A percentile compares a stretch with the other conserved stretches of the same genome.
Conservation (phyloP, 2,888 invertebrate genomes). For the Nomada fabriciana region DNA sequence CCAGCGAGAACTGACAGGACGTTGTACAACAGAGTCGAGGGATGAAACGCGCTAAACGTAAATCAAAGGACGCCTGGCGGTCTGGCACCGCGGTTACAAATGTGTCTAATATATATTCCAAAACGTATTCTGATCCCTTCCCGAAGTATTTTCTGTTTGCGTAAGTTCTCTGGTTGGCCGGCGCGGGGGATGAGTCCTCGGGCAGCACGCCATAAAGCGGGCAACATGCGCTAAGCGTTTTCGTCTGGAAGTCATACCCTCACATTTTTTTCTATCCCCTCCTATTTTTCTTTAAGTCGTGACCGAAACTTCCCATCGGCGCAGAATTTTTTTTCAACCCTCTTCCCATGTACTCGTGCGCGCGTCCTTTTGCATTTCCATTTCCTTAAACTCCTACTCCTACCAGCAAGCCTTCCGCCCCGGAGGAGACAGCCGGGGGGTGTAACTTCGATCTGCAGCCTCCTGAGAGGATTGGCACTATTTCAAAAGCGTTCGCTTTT, state of each 20-base stretch:
- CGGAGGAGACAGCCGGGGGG: slow-evolving; percentile 29
- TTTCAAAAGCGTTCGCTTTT: slow-evolving; percentile 70
- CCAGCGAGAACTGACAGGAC: neutral
- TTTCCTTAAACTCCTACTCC: slow-evolving; percentile 68
- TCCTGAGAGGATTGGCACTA: slow-evolving; percentile 72
- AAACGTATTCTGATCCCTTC: slow-evolving; percentile 44
- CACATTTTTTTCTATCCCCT: neutral
- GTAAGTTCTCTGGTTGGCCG: slow-evolving; percentile 61
- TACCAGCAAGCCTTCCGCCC: slow-evolving; percentile 4
- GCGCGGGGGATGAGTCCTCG: slow-evolving; percentile 66
- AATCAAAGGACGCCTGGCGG: slow-evolving; percentile 36
- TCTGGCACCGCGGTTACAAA: slow-evolving; percentile 27
- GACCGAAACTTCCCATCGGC: slow-evolving; percentile 27
- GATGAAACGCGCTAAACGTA: slow-evolving; percentile 14
- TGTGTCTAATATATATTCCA: slow-evolving; percentile 31
- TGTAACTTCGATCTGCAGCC: slow-evolving; percentile 49
- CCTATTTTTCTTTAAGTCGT: slow-evolving; percentile 20
- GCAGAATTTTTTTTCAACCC: slow-evolving; percentile 51
- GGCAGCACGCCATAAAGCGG: slow-evolving; percentile 74
- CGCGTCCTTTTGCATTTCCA: slow-evolving; percentile 54
- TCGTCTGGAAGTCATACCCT: slow-evolving; percentile 51
- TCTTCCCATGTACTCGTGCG: slow-evolving; percentile 39
- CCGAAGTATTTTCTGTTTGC: slow-evolving; percentile 73
- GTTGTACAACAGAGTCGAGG: neutral
- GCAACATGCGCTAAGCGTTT: slow-evolving; percentile 67